phyloP scores from a whole-genome alignment of 2,113 vertebrate species.

The Toxotes chatareus region DNA sequence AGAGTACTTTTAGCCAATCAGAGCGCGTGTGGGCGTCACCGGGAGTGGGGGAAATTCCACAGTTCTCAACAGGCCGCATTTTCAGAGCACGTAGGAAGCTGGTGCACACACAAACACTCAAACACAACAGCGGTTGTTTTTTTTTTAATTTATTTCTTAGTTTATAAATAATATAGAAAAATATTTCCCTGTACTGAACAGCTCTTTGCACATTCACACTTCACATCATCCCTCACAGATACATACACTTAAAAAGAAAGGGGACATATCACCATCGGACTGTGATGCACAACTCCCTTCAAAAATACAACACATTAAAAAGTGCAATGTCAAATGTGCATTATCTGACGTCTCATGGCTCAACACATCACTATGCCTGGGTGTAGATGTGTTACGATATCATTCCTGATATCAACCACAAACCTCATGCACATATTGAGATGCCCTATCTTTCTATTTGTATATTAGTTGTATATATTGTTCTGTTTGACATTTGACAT shows the following conservation, averaged over 20 bases:
- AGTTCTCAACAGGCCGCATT: not conserved
- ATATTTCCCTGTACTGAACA: conserved; percentile 29
- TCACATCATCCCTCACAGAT: conserved; percentile 6
- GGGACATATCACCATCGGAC: not conserved
- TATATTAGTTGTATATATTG: too few species aligned
- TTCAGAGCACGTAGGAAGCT: conserved; percentile 9
- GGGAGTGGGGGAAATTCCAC: conserved; percentile 80
- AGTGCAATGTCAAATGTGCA: conserved; percentile 62
- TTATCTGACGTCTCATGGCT: conserved; percentile 23
- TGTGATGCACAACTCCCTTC: conserved; percentile 11
- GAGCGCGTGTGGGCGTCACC: conserved; percentile 28
- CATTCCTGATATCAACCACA: too few species aligned
- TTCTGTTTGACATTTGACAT: too few species aligned
- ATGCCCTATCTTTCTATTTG: too few species aligned
- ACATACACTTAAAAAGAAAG: not conserved
- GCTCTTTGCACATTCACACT: conserved; percentile 31
- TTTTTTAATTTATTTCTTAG: not conserved
- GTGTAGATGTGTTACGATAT: conserved; percentile 12
- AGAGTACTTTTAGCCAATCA: conserved; percentile 34
- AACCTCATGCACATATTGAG: too few species aligned
- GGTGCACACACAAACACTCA: not conserved
- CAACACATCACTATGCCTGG: not conserved
- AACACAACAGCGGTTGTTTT: not conserved
- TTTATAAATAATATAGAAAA: conserved; percentile 75
- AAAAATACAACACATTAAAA: conserved; percentile 24